Evolutionary conservation across 2,888 invertebrate genomes (phyloP).

Genomic region (Augiades crinisus): DNA sequence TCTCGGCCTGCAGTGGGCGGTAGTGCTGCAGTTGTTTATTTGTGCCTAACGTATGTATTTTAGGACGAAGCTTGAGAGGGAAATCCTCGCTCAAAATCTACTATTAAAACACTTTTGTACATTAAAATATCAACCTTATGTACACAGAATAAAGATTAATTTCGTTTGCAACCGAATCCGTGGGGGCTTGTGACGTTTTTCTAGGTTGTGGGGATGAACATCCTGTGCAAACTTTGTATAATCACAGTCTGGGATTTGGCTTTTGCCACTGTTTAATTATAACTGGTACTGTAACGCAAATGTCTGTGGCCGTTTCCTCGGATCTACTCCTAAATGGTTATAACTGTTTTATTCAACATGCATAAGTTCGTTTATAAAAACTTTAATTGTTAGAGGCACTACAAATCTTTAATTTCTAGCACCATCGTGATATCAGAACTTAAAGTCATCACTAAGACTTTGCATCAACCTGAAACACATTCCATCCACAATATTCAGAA

Average conservation of each 20-base stretch:
- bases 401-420: too few relatives aligned
- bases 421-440: too few relatives aligned
- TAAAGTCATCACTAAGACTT: too few relatives aligned
- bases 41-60: conserved; percentile 59
- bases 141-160: conserved; percentile 36
- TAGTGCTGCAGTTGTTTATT: conserved; percentile 63
- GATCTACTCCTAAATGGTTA: conserved; percentile 10
- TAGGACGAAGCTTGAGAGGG: conserved; percentile 58
- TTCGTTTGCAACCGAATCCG: conserved; percentile 30
- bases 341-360: neutral
- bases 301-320: conserved; percentile 9
- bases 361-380: neutral
- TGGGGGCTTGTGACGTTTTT: conserved; percentile 42
- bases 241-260: conserved; percentile 54
- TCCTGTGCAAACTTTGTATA: conserved; percentile 64
- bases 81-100: conserved; percentile 58
- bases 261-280: conserved; percentile 49
- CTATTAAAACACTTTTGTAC: conserved; percentile 29
- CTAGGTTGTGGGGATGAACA: conserved; percentile 43
- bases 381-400: too few relatives aligned
- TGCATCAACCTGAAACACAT: too few relatives aligned
- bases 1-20: conserved; percentile 55
- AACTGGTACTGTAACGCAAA: conserved; percentile 38
- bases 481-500: too few relatives aligned
- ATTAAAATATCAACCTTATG: conserved; percentile 39